Evolutionary conservation across 1,140 invertebrate species (phyloP).

Genomic region (Maconellicoccus hirsutus): DNA sequence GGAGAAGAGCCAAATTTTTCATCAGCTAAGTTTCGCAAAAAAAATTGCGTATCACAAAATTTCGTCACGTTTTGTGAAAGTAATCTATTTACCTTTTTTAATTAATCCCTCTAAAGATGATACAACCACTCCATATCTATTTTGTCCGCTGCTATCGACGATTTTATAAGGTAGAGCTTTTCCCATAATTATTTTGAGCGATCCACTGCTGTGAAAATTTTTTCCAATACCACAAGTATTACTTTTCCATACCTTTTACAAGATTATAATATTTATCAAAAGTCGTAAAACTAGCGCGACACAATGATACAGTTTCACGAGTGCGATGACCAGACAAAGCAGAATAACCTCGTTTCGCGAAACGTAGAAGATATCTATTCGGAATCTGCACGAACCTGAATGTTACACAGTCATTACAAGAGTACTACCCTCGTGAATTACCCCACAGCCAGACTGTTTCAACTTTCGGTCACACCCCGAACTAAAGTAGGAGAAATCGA

Average conservation of each 20-base stretch:
- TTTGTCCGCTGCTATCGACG: conserved; percentile 57
- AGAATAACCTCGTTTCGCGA: neutral
- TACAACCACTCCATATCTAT: conserved; percentile 66
- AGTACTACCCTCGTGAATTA: conserved; percentile 2
- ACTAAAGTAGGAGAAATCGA: neutral
- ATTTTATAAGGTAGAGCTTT: conserved; percentile 44
- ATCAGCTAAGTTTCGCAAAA: neutral
- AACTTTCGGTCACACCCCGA: neutral
- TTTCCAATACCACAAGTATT: too few species aligned
- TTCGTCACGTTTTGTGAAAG: too few species aligned
- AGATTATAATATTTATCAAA: too few species aligned
- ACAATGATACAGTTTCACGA: neutral
- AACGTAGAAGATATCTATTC: neutral
- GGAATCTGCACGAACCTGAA: neutral
- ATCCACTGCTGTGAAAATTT: neutral
- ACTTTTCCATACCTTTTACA: too few species aligned
- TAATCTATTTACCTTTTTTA: conserved; percentile 45
- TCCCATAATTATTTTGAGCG: neutral
- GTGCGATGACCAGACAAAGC: neutral
- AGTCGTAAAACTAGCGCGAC: too few species aligned
- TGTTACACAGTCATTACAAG: neutral
- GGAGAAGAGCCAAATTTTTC: conserved; percentile 34
- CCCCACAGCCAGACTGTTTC: neutral
- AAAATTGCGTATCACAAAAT: neutral
- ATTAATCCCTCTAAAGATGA: conserved; percentile 60